Percentiles rank a stretch among this genome's conserved stretches.
Conservation (phyloP, 2,797 vertebrate species). For the Morus bassanus region DNA sequence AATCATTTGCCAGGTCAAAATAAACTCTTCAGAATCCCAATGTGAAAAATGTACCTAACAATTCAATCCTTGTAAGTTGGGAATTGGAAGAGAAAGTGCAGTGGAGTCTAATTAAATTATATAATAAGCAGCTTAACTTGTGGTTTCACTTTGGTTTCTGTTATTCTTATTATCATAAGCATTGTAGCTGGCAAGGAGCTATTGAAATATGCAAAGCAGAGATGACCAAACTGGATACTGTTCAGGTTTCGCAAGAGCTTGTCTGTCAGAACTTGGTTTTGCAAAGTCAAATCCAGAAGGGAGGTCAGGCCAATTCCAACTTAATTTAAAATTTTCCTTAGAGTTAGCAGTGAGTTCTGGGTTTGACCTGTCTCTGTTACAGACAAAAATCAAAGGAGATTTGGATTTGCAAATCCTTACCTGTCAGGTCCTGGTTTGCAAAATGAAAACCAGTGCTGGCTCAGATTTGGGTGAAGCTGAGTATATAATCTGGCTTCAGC, state of each 20-base stretch:
- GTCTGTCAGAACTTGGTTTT: slow-evolving; percentile 38
- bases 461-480: not conserved
- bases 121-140: slow-evolving; percentile 75
- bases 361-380: slow-evolving; percentile 26
- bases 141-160: slow-evolving; percentile 71
- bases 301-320: slow-evolving; percentile 16
- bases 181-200: slow-evolving; percentile 63
- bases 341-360: not conserved
- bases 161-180: slow-evolving; percentile 60
- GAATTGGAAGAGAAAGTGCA: slow-evolving; percentile 79
- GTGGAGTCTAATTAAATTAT: slow-evolving; percentile 77
- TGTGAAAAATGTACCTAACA: slow-evolving; percentile 80
- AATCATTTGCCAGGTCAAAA: slow-evolving; percentile 88
- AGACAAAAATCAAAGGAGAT: slow-evolving; percentile 34
- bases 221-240: slow-evolving; percentile 33
- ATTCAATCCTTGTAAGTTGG: slow-evolving; percentile 73
- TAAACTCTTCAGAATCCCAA: slow-evolving; percentile 84
- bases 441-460: slow-evolving; percentile 38
- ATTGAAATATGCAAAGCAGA: slow-evolving; percentile 61
- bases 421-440: slow-evolving; percentile 19
- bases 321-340: slow-evolving; percentile 32
- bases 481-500: not conserved
- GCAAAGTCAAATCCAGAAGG: not conserved
- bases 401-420: slow-evolving; percentile 59
- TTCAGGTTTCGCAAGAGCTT: slow-evolving; percentile 21